A percentile compares a stretch with the other conserved stretches of the same genome.
phyloP scores from a whole-genome alignment of 2,888 invertebrate genomes.

The Archaeoteleia sp. region DNA sequence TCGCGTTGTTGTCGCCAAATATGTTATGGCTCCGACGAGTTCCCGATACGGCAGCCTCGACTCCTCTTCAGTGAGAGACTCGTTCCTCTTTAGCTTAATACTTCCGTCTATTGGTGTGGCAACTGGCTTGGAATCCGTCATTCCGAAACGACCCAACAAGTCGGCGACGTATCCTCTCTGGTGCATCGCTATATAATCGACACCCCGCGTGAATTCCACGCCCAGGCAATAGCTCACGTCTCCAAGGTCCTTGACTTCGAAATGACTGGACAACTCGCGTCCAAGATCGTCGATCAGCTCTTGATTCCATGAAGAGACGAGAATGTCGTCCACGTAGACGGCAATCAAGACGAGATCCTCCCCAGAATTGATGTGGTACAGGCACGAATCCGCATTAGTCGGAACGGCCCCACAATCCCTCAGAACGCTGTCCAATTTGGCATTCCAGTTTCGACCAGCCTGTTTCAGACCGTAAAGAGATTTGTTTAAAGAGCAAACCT shows the following conservation, averaged over 20 bases:
- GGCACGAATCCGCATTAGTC: constrained; percentile 31
- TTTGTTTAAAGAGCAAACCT: constrained; percentile 49
- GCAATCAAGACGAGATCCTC: constrained; percentile 20
- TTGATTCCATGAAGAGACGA: constrained; percentile 13
- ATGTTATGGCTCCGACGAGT: constrained; percentile 20
- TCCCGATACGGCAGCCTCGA: constrained; percentile 22
- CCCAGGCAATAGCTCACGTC: constrained; percentile 22
- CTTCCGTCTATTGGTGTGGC: constrained; percentile 19
- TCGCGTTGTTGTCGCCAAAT: constrained; percentile 18
- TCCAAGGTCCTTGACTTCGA: constrained; percentile 30
- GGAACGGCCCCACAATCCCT: constrained; percentile 16
- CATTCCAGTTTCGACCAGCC: constrained; percentile 51
- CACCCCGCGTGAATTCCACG: constrained; percentile 12
- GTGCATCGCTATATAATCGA: neutral
- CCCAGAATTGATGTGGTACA: constrained; percentile 20
- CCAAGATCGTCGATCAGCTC: neutral
- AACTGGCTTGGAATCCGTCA: constrained; percentile 23
- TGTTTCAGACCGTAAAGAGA: constrained; percentile 54
- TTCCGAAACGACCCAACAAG: constrained; percentile 17
- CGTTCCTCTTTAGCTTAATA: neutral
- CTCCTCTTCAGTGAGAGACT: neutral
- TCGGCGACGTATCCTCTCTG: constrained; percentile 26
- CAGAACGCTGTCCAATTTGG: constrained; percentile 19
- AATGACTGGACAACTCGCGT: neutral
- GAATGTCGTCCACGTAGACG: constrained; percentile 47